These are phyloP conservation scores for Margarornis squamiger DNA, from an alignment of 2,797 vertebrate species.

Conservation along the genomic window DNA sequence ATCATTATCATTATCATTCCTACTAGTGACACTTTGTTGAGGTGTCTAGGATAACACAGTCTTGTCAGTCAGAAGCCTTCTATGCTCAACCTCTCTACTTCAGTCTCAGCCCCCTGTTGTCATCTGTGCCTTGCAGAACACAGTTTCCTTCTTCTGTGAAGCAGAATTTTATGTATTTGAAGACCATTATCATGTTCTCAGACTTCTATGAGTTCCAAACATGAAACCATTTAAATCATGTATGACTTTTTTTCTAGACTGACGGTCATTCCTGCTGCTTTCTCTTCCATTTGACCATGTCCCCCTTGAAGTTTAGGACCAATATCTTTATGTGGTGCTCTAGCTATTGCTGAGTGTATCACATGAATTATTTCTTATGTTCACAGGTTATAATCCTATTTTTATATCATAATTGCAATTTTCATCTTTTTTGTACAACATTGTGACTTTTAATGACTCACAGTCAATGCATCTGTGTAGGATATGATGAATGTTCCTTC, in stretches of 20 bases:
- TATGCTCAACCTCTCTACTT: background rate
- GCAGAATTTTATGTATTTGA: background rate
- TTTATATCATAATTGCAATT: background rate
- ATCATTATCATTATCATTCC: background rate
- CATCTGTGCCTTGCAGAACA: background rate
- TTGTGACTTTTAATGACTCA: background rate
- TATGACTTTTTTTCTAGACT: background rate
- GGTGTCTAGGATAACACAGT: background rate
- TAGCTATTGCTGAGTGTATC: background rate
- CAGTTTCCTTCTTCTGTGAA: background rate
- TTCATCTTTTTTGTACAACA: background rate
- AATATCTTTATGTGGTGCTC: background rate
- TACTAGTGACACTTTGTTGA: background rate
- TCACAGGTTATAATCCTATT: background rate
- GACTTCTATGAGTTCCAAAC: background rate
- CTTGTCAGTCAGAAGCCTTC: background rate
- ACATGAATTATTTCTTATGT: background rate
- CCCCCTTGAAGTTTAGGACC: background rate
- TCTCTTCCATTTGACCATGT: background rate
- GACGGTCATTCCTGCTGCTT: background rate
- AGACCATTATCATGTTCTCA: background rate
- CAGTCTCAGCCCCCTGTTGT: background rate
- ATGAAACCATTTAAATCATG: background rate
- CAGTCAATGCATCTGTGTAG: background rate
- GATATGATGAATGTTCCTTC: background rate